phyloP scores from a whole-genome alignment of 2,888 invertebrate genomes.

The Anticlea derivata region DNA sequence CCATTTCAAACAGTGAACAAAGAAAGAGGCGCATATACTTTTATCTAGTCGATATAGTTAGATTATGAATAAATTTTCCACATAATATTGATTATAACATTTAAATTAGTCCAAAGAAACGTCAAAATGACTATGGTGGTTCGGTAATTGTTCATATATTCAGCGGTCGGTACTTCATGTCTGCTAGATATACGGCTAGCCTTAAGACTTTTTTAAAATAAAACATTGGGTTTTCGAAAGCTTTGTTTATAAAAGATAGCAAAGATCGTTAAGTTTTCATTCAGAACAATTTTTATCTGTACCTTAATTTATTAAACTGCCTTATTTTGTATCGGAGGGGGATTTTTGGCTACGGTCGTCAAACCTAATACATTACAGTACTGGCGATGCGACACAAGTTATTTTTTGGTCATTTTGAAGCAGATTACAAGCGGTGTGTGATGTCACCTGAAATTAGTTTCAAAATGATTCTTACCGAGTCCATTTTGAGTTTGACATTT shows the following conservation, averaged over 20 bases:
- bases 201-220: constrained; percentile 71
- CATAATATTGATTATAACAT: constrained; percentile 1
- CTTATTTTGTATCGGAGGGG: constrained; percentile 49
- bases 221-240: constrained; percentile 72
- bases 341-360: constrained; percentile 7
- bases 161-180: constrained; percentile 11
- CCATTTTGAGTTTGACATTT: no score
- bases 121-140: constrained; percentile 3
- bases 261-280: constrained; percentile 63
- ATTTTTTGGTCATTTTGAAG: no score
- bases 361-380: background rate
- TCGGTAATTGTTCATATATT: constrained; percentile 5
- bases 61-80: constrained; percentile 27
- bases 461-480: no score
- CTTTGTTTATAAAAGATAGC: constrained; percentile 6
- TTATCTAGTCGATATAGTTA: no score
- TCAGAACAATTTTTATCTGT: constrained; percentile 80
- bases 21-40: no score
- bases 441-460: no score
- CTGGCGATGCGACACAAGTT: no score
- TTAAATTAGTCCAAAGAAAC: constrained; percentile 4
- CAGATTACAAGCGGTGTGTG: no score
- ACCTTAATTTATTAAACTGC: constrained; percentile 74
- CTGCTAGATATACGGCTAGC: constrained; percentile 53
- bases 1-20: no score